Conservation (phyloP, 1,140 invertebrate species). For the Copidosoma floridanum region DNA sequence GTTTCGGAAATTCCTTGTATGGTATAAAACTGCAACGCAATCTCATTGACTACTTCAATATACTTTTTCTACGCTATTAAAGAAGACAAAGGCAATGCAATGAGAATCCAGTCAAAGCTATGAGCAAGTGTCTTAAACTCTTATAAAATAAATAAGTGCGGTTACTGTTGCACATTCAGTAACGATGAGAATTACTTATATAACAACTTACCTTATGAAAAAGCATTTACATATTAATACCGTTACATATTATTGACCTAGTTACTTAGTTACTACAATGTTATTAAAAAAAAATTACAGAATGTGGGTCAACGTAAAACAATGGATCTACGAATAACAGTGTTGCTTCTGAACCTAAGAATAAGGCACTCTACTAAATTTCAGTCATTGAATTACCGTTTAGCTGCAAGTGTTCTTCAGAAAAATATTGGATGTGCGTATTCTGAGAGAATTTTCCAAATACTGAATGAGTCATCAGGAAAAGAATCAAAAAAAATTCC, state of each 20-base stretch:
- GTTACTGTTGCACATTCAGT: conserved; percentile 7
- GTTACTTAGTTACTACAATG: not conserved
- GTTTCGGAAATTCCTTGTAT: conserved; percentile 18
- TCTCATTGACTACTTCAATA: conserved; percentile 14
- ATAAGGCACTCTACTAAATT: conserved; percentile 1
- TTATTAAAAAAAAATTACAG: conserved; percentile 13
- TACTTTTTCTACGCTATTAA: conserved; percentile 23
- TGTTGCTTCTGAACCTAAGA: conserved; percentile 12
- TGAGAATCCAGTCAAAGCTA: conserved; percentile 3
- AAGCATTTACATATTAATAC: not conserved
- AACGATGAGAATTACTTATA: not conserved
- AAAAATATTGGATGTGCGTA: not conserved
- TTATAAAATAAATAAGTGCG: conserved; percentile 20
- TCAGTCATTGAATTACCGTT: not conserved
- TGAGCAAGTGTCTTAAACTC: conserved; percentile 16
- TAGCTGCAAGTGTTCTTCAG: not conserved
- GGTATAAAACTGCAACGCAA: conserved; percentile 11
- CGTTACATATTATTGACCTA: not conserved
- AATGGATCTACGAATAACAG: conserved; percentile 25
- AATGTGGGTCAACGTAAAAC: conserved; percentile 19
- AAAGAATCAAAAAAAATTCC: too few species aligned
- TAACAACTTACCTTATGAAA: conserved; percentile 3
- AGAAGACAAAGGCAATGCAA: conserved; percentile 23
- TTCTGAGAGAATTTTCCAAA: too few species aligned
- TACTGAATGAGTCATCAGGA: too few species aligned